Conservation (phyloP, 2,888 invertebrate genomes). For the Lithophane socia region DNA sequence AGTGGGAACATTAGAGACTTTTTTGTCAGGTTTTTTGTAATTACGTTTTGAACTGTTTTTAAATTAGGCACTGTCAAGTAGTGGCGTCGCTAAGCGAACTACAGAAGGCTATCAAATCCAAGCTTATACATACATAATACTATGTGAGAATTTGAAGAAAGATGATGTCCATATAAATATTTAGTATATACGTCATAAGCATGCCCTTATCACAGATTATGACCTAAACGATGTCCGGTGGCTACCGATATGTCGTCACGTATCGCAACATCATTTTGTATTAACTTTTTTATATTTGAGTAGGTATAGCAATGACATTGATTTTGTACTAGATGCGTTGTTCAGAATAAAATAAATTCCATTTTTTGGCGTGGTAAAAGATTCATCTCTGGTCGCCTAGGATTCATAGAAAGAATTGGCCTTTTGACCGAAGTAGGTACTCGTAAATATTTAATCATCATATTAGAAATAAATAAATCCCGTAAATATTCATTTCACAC, state of each 20-base stretch:
- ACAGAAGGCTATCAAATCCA: conserved; percentile 88
- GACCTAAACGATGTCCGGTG: conserved; percentile 82
- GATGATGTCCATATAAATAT: conserved; percentile 65
- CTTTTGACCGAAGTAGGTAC: background rate
- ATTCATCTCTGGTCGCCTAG: background rate
- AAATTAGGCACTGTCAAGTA: conserved; percentile 57
- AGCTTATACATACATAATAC: conserved; percentile 80
- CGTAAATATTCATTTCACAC: background rate
- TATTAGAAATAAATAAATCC: too few relatives aligned
- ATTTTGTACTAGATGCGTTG: conserved; percentile 13
- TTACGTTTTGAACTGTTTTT: background rate
- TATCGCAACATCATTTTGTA: conserved; percentile 68
- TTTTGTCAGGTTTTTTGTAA: background rate
- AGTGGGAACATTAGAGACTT: background rate
- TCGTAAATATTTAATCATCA: background rate
- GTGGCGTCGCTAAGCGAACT: conserved; percentile 86
- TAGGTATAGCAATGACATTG: conserved; percentile 4
- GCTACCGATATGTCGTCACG: conserved; percentile 85
- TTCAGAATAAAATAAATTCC: background rate
- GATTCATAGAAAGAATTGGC: background rate
- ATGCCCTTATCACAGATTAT: conserved; percentile 89
- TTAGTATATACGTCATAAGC: conserved; percentile 84
- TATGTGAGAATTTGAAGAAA: conserved; percentile 78
- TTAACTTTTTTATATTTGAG: conserved; percentile 48
- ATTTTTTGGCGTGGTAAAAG: too few relatives aligned